Conservation (phyloP, 2,888 invertebrate species). For the Athalia cordata region DNA sequence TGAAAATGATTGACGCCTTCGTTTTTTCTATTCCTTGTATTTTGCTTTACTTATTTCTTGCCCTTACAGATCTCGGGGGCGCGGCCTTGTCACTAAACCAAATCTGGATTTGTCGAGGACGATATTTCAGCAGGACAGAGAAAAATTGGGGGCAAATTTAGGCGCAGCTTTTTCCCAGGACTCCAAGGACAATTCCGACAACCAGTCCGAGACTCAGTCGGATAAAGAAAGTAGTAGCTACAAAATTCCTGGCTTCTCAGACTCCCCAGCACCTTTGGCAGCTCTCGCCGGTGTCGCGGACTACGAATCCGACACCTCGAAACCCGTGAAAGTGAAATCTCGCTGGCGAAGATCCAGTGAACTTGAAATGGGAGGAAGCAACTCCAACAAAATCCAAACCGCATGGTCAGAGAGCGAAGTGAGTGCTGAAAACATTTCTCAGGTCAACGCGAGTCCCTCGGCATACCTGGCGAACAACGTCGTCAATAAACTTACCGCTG, state of each 20-base stretch:
- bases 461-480: constrained; percentile 66
- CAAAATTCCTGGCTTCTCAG: constrained; percentile 57
- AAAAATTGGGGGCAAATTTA: constrained; percentile 54
- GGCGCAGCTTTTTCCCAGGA: constrained; percentile 48
- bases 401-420: constrained; percentile 7
- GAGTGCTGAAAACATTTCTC: constrained; percentile 42
- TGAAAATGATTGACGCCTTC: not conserved
- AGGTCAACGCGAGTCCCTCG: not conserved
- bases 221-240: constrained; percentile 65
- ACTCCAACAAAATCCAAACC: constrained; percentile 41
- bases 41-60: not conserved
- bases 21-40: constrained; percentile 8
- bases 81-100: constrained; percentile 69
- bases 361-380: constrained; percentile 78
- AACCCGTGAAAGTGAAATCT: constrained; percentile 87
- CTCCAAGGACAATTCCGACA: constrained; percentile 62
- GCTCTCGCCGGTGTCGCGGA: constrained; percentile 59
- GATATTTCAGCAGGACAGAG: constrained; percentile 58
- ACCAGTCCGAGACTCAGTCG: constrained; percentile 64
- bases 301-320: constrained; percentile 72
- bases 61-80: constrained; percentile 65
- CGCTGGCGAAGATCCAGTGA: constrained; percentile 87
- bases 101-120: constrained; percentile 61
- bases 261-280: constrained; percentile 60
- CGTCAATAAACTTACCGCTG: constrained; percentile 70